Base-by-base conservation (phyloP, 2,888 invertebrate species). In the Caenorhabditis sinica region DNA sequence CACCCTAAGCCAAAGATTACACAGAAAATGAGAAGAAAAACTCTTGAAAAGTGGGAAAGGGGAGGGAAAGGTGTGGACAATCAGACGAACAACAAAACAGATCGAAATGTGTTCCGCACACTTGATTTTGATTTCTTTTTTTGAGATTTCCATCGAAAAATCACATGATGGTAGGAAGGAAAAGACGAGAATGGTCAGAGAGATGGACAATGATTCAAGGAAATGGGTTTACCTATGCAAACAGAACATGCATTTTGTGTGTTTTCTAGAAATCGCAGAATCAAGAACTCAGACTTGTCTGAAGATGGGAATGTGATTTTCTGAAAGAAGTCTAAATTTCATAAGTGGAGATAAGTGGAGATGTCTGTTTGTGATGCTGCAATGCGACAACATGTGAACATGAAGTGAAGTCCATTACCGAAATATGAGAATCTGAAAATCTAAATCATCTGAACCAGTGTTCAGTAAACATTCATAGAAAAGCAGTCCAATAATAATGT, bases 1-100 rank as follows among this genome's bases (percentile, higher is more conserved):
- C 23, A 43, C 13, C 15, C 28, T 75, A 71, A 77, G 36, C 71
- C 71, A 71, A 77, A 77, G 71, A 63, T 61, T 71, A 68, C 60
- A 76, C 68, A 77, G 30, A 28, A 33, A 65, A 28, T 9, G 58
- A 51, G 20, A 53, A 49, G 33, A 66, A 65, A 40, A 43, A 66
- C 75, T 58, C 56, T 71, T 58, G 51, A 53, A 58, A 51, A 63
- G 23, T 9, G 33, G 30, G 56, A 30, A 49, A 28, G 28, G n/a
- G 68, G 43, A 5, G 33, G 58, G 45, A 51, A 53, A 17, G 11
- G 33, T 8, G 25, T 43, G 58, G n/a, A 68, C 45, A 65, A 65
- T 49, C 45, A 65, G 43, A 17, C 49, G 65, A 58, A 65, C 75
- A 33, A 65, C 63, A 53, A 36, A n/a, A 43, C 30, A 28, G 28